Conservation (phyloP, 2,113 vertebrate species). For the crab-eating macaque (Macaca fascicularis) region DNA sequence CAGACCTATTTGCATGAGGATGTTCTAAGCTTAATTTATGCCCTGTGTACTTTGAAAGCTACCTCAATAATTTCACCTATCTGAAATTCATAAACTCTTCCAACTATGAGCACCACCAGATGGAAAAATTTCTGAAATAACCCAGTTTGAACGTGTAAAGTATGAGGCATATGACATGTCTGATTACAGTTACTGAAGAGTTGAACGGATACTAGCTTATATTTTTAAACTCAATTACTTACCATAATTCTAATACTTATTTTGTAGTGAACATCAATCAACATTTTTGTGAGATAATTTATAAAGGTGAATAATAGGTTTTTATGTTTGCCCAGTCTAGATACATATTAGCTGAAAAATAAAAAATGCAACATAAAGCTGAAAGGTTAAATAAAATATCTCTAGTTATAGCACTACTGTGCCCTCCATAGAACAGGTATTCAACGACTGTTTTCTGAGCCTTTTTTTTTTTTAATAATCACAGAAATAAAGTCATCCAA, state of each 20-base stretch:
- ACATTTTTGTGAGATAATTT: not conserved
- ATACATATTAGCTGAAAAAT: not conserved
- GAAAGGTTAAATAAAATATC: not conserved
- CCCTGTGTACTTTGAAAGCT: not conserved
- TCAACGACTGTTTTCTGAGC: not conserved
- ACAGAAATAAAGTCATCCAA: not conserved
- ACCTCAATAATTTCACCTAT: not conserved
- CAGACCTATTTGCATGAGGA: not conserved
- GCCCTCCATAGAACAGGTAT: not conserved
- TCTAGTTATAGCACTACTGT: not conserved
- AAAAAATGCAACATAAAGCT: not conserved
- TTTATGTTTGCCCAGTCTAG: not conserved
- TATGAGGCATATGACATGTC: not conserved
- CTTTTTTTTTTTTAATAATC: not conserved
- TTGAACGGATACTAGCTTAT: not conserved
- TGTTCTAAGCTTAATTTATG: not conserved
- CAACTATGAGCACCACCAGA: not conserved
- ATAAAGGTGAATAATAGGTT: not conserved
- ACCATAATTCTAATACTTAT: not conserved
- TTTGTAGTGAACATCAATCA: not conserved
- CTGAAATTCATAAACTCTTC: conserved; percentile 36
- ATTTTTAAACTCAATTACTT: not conserved
- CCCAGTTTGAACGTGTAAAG: not conserved
- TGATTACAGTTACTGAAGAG: not conserved
- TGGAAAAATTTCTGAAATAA: not conserved